Percentiles rank a stretch among this genome's conserved stretches.
Evolutionary conservation across 1,140 invertebrate genomes (phyloP).

Genomic region (Amphibalanus amphitrite): DNA sequence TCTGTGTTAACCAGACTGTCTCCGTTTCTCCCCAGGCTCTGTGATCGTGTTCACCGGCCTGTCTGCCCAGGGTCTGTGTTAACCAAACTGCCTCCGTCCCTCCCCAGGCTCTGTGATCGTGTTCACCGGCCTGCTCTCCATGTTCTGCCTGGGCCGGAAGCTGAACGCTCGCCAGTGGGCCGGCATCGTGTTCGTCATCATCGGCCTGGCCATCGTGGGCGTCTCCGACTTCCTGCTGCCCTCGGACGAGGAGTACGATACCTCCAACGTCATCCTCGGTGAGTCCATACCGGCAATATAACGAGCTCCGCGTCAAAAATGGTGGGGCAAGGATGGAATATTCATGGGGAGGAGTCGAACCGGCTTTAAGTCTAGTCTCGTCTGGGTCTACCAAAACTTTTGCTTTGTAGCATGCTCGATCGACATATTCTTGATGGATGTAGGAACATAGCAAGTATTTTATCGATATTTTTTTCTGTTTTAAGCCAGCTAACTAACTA

Average conservation of each 20-base stretch:
- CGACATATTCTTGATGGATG: too few relatives aligned
- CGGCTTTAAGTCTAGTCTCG: too few relatives aligned
- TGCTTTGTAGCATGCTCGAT: too few relatives aligned
- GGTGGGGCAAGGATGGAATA: not conserved
- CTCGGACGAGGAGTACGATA: constrained; percentile 31
- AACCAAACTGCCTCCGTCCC: constrained; percentile 11
- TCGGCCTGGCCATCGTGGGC: constrained; percentile 67
- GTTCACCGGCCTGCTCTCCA: constrained; percentile 78
- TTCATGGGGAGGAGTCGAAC: too few relatives aligned
- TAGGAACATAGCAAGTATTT: too few relatives aligned
- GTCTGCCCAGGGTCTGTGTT: too few relatives aligned
- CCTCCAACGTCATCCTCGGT: constrained; percentile 55
- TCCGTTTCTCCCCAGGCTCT: not conserved
- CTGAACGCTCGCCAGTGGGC: constrained; percentile 56
- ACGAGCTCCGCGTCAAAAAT: not conserved
- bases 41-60: too few relatives aligned
- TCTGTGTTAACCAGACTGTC: too few relatives aligned
- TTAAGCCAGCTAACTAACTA: too few relatives aligned
- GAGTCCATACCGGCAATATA: not conserved
- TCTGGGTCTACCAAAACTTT: too few relatives aligned
- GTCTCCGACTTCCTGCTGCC: constrained; percentile 46
- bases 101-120: constrained; percentile 66
- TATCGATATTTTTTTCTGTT: too few relatives aligned
- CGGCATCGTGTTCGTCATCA: constrained; percentile 61
- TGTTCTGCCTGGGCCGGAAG: constrained; percentile 59